A percentile compares a stretch with the other conserved stretches of the same genome.
phyloP scores from a whole-genome alignment of 2,113 vertebrate species.

The Cricetomys ansorgei region DNA sequence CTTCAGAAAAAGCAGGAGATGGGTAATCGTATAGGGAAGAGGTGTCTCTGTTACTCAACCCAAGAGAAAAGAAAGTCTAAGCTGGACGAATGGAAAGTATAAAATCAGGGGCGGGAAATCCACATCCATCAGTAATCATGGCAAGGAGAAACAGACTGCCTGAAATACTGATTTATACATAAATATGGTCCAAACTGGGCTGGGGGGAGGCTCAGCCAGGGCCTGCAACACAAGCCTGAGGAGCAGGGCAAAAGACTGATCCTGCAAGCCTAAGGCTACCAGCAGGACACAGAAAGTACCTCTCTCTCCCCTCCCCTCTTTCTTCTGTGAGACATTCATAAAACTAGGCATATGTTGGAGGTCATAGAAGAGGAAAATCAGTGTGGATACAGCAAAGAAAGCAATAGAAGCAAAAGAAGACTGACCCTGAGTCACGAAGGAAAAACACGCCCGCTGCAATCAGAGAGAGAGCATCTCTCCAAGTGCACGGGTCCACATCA shows the following conservation, averaged over 20 bases:
- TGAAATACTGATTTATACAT: neutral
- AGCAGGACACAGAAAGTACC: neutral
- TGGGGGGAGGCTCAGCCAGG: neutral
- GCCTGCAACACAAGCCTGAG: no score
- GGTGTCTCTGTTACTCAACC: neutral
- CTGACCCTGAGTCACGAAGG: no score
- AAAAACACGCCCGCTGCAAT: neutral
- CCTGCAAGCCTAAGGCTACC: neutral
- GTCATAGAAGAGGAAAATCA: neutral
- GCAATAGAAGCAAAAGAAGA: neutral
- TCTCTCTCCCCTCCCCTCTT: neutral
- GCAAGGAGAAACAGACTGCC: neutral
- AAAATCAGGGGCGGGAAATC: neutral
- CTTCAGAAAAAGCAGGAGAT: neutral
- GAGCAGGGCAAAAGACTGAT: neutral
- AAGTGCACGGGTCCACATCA: neutral
- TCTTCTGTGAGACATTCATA: neutral
- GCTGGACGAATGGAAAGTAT: neutral
- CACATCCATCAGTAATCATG: neutral
- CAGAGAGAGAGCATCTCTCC: neutral
- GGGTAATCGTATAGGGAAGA: fast-evolving
- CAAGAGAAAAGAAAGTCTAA: constrained; percentile 8
- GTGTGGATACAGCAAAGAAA: neutral
- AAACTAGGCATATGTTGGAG: no score
- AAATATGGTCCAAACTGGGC: neutral